These are phyloP conservation scores for Notothenia coriiceps DNA, from an alignment of 2,113 vertebrate genomes.

Conservation along the genomic window DNA sequence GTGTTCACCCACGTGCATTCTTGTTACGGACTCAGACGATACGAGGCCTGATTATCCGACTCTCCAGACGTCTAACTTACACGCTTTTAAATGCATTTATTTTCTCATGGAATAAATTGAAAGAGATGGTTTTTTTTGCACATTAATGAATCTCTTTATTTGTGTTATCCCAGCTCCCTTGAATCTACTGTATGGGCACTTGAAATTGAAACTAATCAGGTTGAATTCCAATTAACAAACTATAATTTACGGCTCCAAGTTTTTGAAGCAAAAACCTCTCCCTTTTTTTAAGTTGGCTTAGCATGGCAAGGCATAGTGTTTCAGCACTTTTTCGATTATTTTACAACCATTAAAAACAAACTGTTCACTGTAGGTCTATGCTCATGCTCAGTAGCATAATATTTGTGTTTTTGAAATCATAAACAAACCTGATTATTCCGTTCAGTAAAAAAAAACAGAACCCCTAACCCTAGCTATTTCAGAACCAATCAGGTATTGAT, in stretches of 20 bases:
- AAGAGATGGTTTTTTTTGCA: background rate
- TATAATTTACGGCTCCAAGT: conserved; percentile 6
- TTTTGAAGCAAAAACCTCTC: background rate
- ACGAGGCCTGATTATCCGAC: conserved; percentile 1
- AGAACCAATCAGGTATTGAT: too few relatives aligned
- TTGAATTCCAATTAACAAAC: conserved; percentile 5
- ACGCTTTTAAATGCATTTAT: conserved; percentile 7
- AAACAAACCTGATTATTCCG: background rate
- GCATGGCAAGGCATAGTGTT: background rate
- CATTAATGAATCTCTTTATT: conserved; percentile 58
- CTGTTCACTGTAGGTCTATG: background rate
- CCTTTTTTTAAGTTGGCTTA: conserved; percentile 12
- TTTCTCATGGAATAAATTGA: conserved; percentile 22
- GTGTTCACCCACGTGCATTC: conserved; percentile 45
- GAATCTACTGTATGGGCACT: background rate
- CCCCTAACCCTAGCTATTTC: too few relatives aligned
- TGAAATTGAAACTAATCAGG: conserved; percentile 41
- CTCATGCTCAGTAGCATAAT: background rate
- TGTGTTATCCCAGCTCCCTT: conserved; percentile 7
- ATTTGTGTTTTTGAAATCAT: background rate
- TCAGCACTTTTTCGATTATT: background rate
- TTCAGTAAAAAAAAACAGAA: too few relatives aligned
- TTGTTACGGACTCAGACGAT: conserved; percentile 37
- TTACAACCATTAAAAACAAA: conserved; percentile 6
- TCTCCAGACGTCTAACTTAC: conserved; percentile 20